Conservation (phyloP, 2,888 invertebrate genomes). For the Caenorhabditis japonica region DNA sequence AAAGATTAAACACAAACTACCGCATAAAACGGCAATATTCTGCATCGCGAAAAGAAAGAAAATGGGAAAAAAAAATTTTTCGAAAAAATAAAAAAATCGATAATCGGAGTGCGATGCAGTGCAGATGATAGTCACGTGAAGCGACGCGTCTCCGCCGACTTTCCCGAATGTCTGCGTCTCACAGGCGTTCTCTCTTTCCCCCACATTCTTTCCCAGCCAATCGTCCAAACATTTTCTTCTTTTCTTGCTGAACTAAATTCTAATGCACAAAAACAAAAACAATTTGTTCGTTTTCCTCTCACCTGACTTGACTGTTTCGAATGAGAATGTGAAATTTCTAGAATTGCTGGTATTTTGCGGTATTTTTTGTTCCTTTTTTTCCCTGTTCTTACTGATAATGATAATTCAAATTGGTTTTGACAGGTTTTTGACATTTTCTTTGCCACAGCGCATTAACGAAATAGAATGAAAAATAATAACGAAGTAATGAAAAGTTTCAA, state of each 20-base stretch:
- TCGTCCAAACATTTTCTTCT: too few relatives aligned
- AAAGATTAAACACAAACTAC: too few relatives aligned
- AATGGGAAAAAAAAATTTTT: too few relatives aligned
- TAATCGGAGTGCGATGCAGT: constrained; percentile 3
- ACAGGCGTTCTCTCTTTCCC: constrained; percentile 2
- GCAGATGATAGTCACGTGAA: constrained; percentile 24
- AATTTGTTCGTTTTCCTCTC: neutral
- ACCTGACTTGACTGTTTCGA: neutral
- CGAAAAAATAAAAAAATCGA: constrained; percentile 6
- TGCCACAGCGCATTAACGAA: too few relatives aligned
- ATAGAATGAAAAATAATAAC: too few relatives aligned
- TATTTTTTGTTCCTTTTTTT: constrained; percentile 2
- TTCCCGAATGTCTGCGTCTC: neutral
- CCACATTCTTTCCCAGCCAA: neutral
- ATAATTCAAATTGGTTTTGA: neutral
- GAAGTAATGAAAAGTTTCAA: too few relatives aligned
- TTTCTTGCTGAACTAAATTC: too few relatives aligned
- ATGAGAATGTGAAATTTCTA: neutral
- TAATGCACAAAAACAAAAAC: neutral
- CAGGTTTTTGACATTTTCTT: too few relatives aligned
- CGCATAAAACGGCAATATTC: too few relatives aligned
- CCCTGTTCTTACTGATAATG: neutral
- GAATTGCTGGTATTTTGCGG: neutral
- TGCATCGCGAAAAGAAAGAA: too few relatives aligned
- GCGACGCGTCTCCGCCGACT: neutral